Conservation (phyloP, 2,888 invertebrate genomes). For the Tipula vernalis region DNA sequence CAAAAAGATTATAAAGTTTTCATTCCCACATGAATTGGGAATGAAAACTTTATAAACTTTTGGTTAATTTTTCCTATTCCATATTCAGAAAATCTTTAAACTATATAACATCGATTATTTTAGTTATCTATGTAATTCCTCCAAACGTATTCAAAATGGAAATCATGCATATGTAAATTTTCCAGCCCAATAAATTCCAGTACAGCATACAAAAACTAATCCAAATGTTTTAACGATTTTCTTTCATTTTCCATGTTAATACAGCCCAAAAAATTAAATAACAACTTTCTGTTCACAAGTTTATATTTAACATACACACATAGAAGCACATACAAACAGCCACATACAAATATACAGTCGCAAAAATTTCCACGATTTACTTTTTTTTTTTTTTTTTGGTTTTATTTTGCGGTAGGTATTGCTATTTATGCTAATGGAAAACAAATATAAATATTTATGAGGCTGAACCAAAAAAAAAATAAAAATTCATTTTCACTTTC, state of each 20-base stretch:
- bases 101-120: no score
- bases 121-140: no score
- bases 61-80: no score
- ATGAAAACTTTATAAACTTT: no score
- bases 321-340: background rate
- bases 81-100: no score
- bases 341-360: background rate
- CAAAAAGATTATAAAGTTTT: no score
- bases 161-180: background rate
- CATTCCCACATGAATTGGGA: no score
- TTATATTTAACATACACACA: background rate
- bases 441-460: conserved; percentile 4
- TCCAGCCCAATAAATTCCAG: background rate
- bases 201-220: background rate
- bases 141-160: background rate
- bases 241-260: background rate
- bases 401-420: background rate
- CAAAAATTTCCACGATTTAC: background rate
- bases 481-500: background rate
- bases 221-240: background rate
- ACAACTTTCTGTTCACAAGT: background rate
- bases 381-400: background rate
- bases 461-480: background rate
- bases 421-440: conserved; percentile 4
- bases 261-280: background rate